Evolutionary conservation across 2,888 invertebrate species (phyloP), one percentile per base, ranked within the genome.

Genomic region (Callinectes sapidus): DNA sequence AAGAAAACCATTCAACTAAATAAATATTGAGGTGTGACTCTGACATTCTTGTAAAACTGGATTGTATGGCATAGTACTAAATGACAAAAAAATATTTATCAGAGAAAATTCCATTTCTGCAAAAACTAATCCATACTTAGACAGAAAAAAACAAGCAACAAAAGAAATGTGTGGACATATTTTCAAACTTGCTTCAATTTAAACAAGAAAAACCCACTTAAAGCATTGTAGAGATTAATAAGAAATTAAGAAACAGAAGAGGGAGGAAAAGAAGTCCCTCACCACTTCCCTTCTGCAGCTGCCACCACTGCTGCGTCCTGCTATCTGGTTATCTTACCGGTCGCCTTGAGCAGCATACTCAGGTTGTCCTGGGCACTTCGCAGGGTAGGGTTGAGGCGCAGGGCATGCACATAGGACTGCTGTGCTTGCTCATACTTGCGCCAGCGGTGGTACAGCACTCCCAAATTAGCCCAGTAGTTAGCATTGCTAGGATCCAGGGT

Each of bases 401-500:
- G 90, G 39, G 94, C 92, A 85, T 93, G 94, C 2, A 90, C 42
- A 87, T 94, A 94, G 14, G 94, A 91, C 91, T 92, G 88, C 77
- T 94, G 94, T 8, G 94, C 94, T 32, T 86, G 91, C n/a, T 94
- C 92, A 39, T 94, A 94, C 91, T 94, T 94, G 32, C 93, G 91
- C 94, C 94, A 94, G 28, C 98, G 97, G 96, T 98, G 98, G 96
- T 98, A 98, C n/a, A 99, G 96, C 35, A 99, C 98, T 93, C 98
- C 98, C 95, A 99, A 96, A 96, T 99, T 99, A 1, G 98, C 97
- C 95, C 97, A 97, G 96, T 98, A 98, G 91, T 98, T 96, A n/a
- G 98, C 97, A 95, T 97, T 97, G 18, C 96, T 96, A 16, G 97
- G 97, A 91, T 95, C 95, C 77, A 97, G 95, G 90, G 96, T 96